These are phyloP conservation scores for Colossoma macropomum DNA, from an alignment of 2,113 vertebrate genomes.

Conservation along the genomic window DNA sequence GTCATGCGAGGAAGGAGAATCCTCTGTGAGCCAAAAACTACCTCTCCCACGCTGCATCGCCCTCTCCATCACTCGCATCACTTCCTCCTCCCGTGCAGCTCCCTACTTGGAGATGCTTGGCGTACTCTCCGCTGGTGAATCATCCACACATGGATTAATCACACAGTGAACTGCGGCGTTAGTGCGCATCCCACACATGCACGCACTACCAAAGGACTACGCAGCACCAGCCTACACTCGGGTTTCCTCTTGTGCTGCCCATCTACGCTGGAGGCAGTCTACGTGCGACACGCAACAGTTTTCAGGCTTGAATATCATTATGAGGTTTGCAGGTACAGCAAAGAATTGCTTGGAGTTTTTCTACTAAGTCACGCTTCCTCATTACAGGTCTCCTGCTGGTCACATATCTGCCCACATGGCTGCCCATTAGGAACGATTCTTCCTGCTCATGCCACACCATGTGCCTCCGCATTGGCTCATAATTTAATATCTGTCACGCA, in stretches of 20 bases:
- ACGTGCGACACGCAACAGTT: constrained; percentile 9
- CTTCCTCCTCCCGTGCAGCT: constrained; percentile 47
- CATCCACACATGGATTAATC: constrained; percentile 50
- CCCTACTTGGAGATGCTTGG: constrained; percentile 46
- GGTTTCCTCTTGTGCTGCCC: constrained; percentile 30
- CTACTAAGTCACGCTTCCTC: not conserved
- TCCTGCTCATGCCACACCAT: not conserved
- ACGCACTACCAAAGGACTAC: constrained; percentile 22
- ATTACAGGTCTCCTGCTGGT: not conserved
- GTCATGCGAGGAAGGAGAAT: constrained; percentile 24
- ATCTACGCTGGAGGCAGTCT: constrained; percentile 21
- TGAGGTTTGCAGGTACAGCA: not conserved
- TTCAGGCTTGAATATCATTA: not conserved
- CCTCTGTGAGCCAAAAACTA: constrained; percentile 27
- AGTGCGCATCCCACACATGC: constrained; percentile 41
- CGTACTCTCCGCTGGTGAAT: constrained; percentile 41
- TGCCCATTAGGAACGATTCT: not conserved
- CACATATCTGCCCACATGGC: not conserved
- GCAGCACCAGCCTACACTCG: constrained; percentile 42
- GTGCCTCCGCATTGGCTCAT: not conserved
- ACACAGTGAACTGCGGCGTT: constrained; percentile 42
- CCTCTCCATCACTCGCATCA: constrained; percentile 39
- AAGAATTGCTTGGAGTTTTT: not conserved
- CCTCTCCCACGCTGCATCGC: constrained; percentile 24
- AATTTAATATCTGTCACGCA: not conserved